Conservation (phyloP, 1,140 invertebrate species). For the Tetramorium parvispinum region DNA sequence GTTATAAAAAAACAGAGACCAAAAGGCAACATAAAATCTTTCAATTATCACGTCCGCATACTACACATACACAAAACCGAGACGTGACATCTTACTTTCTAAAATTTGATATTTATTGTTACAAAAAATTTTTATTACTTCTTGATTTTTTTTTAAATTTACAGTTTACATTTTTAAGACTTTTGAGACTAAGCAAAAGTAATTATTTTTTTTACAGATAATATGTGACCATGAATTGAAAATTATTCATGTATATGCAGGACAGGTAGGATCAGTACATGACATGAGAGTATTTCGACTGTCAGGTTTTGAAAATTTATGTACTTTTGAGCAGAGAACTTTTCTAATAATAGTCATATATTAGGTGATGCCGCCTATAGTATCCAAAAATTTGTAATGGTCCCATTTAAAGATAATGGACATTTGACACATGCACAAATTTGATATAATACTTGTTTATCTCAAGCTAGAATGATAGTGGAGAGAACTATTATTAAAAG, state of each 20-base stretch:
- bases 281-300: not conserved
- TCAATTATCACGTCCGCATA: no score
- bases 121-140: no score
- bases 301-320: not conserved
- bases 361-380: not conserved
- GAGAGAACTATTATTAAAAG: constrained; percentile 11
- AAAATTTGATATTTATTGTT: no score
- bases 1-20: no score
- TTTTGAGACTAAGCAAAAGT: no score
- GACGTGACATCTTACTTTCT: no score
- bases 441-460: not conserved
- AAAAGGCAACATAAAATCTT: no score
- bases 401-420: not conserved
- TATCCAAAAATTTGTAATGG: not conserved
- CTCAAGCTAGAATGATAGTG: not conserved
- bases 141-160: no score
- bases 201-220: not conserved
- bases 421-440: constrained; percentile 9
- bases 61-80: no score
- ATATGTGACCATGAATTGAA: not conserved
- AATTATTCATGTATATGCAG: not conserved
- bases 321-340: not conserved
- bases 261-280: not conserved
- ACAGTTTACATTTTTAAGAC: no score
- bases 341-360: not conserved